Percentiles rank a stretch among this genome's conserved stretches.
These are phyloP conservation scores for Ceratosolen solmsi DNA, from an alignment of 1,140 invertebrate species.

Conservation along the genomic window DNA sequence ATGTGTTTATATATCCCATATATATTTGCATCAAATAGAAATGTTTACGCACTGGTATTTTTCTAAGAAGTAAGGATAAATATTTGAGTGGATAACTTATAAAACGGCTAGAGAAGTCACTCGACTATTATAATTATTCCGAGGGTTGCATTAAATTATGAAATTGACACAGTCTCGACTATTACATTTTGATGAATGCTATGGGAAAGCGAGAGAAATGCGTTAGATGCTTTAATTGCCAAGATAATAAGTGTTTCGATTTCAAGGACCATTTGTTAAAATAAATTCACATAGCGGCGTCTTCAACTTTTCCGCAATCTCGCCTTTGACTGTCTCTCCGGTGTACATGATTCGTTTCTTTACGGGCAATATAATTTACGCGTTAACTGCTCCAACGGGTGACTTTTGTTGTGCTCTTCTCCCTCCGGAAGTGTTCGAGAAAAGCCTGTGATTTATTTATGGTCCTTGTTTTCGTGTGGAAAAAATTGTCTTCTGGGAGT, in stretches of 20 bases:
- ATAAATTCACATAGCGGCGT: neutral
- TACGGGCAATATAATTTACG: constrained; percentile 37
- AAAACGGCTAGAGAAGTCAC: no score
- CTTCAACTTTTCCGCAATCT: neutral
- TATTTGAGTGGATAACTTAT: no score
- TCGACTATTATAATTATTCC: no score
- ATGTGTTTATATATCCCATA: no score
- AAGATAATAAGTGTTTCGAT: neutral
- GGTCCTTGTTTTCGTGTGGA: constrained; percentile 2
- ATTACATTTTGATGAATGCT: neutral
- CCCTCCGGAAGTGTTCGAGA: constrained; percentile 7
- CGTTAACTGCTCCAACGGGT: constrained; percentile 31
- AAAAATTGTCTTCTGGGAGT: neutral
- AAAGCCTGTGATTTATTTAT: constrained; percentile 25
- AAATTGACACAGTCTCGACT: neutral
- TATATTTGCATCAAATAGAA: no score
- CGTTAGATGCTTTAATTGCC: constrained; percentile 18
- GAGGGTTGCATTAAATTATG: neutral
- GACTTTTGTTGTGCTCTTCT: constrained; percentile 19
- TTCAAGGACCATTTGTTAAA: neutral
- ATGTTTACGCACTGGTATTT: no score
- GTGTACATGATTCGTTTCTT: neutral
- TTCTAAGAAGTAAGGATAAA: no score
- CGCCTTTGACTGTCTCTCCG: neutral
- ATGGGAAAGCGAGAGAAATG: no score